Conservation (phyloP, 2,113 vertebrate genomes). For the Amblyornis subalaris region DNA sequence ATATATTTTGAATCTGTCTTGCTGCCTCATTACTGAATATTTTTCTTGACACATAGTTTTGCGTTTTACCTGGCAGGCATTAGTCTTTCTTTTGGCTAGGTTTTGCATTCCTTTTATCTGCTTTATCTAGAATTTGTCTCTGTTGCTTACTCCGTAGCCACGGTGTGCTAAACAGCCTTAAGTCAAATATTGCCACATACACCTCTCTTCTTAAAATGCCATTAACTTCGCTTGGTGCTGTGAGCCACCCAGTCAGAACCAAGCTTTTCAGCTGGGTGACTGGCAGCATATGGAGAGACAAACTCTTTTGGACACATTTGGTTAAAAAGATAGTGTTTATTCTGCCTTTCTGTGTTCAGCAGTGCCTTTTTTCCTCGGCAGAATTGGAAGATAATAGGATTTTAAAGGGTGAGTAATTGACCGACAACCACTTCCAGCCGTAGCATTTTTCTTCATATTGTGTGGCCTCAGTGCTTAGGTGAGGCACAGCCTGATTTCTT, state of each 20-base stretch:
- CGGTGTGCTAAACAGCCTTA: not conserved
- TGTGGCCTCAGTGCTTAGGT: slow-evolving; percentile 43
- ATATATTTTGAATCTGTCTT: not conserved
- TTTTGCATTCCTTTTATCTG: slow-evolving; percentile 43
- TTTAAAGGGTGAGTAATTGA: slow-evolving; percentile 66
- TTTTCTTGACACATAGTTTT: not conserved
- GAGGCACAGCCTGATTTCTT: slow-evolving; percentile 33
- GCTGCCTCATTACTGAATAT: not conserved
- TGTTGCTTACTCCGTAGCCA: not conserved
- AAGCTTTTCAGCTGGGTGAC: slow-evolving; percentile 21
- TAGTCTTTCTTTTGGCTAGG: slow-evolving; percentile 9
- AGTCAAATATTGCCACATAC: slow-evolving; percentile 23
- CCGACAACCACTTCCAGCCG: slow-evolving; percentile 9
- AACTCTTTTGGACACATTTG: slow-evolving; percentile 41
- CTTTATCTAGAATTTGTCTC: not conserved
- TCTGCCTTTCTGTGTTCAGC: slow-evolving; percentile 44
- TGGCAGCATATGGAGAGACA: slow-evolving; percentile 49
- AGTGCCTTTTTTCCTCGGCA: not conserved
- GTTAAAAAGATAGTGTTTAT: slow-evolving; percentile 46
- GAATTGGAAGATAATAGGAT: slow-evolving; percentile 63
- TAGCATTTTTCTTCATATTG: slow-evolving; percentile 55
- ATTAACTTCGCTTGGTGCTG: not conserved
- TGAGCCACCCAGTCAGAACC: slow-evolving; percentile 35
- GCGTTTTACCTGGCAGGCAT: slow-evolving; percentile 30
- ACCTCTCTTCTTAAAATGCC: not conserved